phyloP scores from a whole-genome alignment of 23 tunicate species.

The Halocynthia roretzi region DNA sequence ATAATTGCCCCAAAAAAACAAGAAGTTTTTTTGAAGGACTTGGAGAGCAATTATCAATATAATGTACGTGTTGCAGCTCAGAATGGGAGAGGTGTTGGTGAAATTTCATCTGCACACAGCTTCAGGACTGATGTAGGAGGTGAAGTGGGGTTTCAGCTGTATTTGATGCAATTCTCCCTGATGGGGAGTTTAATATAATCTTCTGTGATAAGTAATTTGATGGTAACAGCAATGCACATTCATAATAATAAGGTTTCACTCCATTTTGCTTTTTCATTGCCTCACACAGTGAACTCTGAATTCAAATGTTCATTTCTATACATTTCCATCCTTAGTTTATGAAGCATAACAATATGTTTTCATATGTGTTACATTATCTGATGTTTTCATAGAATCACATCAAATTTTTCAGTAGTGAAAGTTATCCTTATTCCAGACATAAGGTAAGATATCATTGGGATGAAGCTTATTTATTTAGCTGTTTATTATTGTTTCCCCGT shows the following conservation, averaged over 20 bases:
- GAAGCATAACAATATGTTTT: no score
- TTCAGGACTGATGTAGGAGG: constrained; percentile 38
- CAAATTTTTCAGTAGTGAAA: neutral
- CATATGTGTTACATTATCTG: no score
- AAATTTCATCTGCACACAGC: constrained; percentile 2
- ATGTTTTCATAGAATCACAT: neutral
- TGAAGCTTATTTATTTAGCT: neutral
- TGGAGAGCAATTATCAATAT: constrained; percentile 5
- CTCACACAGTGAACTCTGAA: neutral
- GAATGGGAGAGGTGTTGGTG: constrained; percentile 36
- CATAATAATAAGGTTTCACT: no score
- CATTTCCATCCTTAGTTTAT: neutral
- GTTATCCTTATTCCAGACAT: neutral
- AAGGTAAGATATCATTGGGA: no score
- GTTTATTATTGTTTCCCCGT: neutral
- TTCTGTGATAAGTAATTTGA: no score
- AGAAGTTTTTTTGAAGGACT: no score
- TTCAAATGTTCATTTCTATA: neutral
- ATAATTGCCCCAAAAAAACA: neutral
- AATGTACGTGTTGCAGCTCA: constrained; percentile 10
- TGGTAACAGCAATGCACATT: no score
- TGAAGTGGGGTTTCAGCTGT: constrained; percentile 4
- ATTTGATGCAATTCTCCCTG: neutral
- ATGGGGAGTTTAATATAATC: neutral
- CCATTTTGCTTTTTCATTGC: neutral